Evolutionary conservation across 2,797 vertebrate species (phyloP).

Genomic region (Tauraco hartlaubi): DNA sequence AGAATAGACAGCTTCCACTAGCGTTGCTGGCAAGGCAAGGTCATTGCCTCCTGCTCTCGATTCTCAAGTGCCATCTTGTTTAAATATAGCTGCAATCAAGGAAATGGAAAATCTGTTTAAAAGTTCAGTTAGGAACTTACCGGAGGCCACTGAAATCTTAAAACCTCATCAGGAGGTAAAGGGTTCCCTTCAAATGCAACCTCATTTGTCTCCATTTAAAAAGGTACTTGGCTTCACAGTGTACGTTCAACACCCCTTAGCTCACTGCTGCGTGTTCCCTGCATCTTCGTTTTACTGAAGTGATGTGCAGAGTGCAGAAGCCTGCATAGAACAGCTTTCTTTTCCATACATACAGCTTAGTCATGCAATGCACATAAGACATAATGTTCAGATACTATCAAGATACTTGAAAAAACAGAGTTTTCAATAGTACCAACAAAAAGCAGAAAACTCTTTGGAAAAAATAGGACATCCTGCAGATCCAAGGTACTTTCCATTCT

Average conservation of each 20-base stretch:
- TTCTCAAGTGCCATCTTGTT: constrained; percentile 29
- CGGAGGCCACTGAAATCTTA: not conserved
- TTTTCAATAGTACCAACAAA: not conserved
- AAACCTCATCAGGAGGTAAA: not conserved
- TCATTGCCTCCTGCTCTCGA: not conserved
- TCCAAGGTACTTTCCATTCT: not conserved
- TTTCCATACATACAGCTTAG: not conserved
- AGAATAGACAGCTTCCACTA: not conserved
- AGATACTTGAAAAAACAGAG: not conserved
- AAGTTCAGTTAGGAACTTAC: not conserved
- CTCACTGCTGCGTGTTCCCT: not conserved
- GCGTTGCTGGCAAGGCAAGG: not conserved
- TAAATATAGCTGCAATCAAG: constrained; percentile 20
- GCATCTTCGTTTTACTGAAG: not conserved
- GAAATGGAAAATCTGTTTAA: constrained; percentile 42
- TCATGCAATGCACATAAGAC: not conserved
- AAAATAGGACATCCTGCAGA: not conserved
- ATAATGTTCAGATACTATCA: not conserved
- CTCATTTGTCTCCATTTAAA: not conserved
- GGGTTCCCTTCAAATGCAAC: not conserved
- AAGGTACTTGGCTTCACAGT: not conserved
- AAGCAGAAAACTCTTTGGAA: not conserved
- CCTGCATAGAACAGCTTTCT: not conserved
- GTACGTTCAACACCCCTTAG: not conserved
- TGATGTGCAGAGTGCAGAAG: not conserved